Evolutionary conservation across 2,797 vertebrate species (phyloP).

Genomic region (Bradypodion ventrale): DNA sequence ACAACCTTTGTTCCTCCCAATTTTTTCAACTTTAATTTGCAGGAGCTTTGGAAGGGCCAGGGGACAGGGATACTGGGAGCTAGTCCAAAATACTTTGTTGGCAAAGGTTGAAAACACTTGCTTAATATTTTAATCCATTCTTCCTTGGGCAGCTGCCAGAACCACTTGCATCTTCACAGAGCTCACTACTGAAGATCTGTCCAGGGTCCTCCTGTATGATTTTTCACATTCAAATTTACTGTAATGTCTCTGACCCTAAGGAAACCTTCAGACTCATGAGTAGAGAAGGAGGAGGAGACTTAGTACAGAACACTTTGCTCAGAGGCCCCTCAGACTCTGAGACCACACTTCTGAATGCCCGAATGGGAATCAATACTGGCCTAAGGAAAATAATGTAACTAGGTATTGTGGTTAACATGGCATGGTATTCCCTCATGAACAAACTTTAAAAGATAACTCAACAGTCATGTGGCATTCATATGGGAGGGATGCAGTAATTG

Average conservation of each 20-base stretch:
- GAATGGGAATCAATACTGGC: neutral
- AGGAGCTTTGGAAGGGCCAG: too few relatives aligned
- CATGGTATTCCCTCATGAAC: neutral
- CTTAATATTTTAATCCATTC: neutral
- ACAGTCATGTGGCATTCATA: neutral
- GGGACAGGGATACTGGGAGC: too few relatives aligned
- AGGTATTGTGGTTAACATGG: neutral
- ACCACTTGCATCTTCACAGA: neutral
- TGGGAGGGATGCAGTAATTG: neutral
- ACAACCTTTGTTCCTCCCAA: too few relatives aligned
- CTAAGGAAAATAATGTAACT: neutral
- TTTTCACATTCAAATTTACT: neutral
- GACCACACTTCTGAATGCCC: neutral
- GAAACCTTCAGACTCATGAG: too few relatives aligned
- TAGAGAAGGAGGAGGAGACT: too few relatives aligned
- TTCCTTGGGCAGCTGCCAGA: neutral
- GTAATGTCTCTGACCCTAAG: neutral
- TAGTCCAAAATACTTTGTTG: too few relatives aligned
- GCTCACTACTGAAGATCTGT: too few relatives aligned
- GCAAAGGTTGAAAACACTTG: too few relatives aligned
- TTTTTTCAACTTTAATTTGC: too few relatives aligned
- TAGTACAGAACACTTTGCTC: neutral
- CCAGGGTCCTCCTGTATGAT: neutral
- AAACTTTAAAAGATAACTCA: conserved; percentile 8
- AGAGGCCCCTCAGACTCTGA: neutral